Conservation (phyloP, 2,797 vertebrate genomes). For the Eupleurogrammus muticus region DNA sequence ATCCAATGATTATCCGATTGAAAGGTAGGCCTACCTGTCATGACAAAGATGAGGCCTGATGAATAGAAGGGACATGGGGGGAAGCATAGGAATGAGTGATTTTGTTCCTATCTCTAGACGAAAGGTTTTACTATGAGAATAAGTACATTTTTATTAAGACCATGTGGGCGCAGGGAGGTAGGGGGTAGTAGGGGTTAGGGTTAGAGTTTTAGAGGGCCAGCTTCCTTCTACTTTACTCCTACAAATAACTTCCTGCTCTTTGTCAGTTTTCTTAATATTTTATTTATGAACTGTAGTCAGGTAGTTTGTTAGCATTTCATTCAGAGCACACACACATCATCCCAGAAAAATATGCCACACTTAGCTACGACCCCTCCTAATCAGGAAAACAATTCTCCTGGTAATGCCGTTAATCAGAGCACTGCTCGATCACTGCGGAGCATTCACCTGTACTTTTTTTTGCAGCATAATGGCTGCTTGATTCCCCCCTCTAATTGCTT, state of each 20-base stretch:
- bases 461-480: conserved; percentile 60
- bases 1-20: conserved; percentile 89
- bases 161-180: background rate
- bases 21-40: conserved; percentile 90
- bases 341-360: conserved; percentile 34
- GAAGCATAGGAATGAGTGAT: conserved; percentile 86
- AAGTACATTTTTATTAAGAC: conserved; percentile 73
- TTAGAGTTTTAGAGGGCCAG: conserved; percentile 33
- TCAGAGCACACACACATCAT: conserved; percentile 59
- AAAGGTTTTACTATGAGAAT: conserved; percentile 90
- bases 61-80: conserved; percentile 68
- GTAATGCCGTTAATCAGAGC: conserved; percentile 63
- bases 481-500: conserved; percentile 74
- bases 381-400: conserved; percentile 58
- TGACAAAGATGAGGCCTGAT: conserved; percentile 84
- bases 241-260: conserved; percentile 29
- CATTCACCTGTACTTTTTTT: conserved; percentile 57
- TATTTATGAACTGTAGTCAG: conserved; percentile 41
- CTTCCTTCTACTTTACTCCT: background rate
- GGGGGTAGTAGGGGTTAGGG: background rate
- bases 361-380: conserved; percentile 37
- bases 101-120: conserved; percentile 86
- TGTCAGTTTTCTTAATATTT: conserved; percentile 32
- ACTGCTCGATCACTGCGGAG: conserved; percentile 43
- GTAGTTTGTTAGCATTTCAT: conserved; percentile 54